Percentiles rank a stretch among this genome's conserved stretches.
phyloP scores from a whole-genome alignment of 2,113 vertebrate genomes.

The Lophura nycthemera region DNA sequence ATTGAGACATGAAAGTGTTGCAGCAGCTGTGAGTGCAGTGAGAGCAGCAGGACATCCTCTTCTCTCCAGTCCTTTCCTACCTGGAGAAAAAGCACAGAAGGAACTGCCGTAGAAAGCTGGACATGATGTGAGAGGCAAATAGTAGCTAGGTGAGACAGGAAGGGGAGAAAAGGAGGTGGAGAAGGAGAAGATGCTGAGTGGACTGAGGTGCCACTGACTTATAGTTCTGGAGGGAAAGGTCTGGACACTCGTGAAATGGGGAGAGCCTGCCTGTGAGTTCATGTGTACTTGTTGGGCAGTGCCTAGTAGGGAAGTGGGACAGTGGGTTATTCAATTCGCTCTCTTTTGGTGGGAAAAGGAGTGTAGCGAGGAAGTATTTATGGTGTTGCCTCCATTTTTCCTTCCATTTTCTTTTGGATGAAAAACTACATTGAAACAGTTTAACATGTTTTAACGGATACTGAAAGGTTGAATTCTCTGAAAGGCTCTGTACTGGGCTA shows the following conservation, averaged over 20 bases:
- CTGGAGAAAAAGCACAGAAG: background rate
- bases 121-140: background rate
- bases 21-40: background rate
- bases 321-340: background rate
- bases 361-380: background rate
- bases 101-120: background rate
- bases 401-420: background rate
- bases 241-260: background rate
- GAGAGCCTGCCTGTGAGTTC: background rate
- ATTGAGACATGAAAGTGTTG: background rate
- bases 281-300: background rate
- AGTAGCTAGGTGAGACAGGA: background rate
- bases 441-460: background rate
- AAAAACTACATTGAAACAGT: background rate
- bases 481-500: background rate
- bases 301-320: rapidly evolving
- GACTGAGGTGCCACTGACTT: background rate
- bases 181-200: background rate
- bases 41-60: background rate
- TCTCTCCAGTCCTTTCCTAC: background rate
- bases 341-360: background rate
- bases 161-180: background rate
- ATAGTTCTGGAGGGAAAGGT: background rate
- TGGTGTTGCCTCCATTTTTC: background rate
- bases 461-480: background rate